Base-by-base conservation (phyloP, 2,888 invertebrate species). In the Hypomecis punctinalis region DNA sequence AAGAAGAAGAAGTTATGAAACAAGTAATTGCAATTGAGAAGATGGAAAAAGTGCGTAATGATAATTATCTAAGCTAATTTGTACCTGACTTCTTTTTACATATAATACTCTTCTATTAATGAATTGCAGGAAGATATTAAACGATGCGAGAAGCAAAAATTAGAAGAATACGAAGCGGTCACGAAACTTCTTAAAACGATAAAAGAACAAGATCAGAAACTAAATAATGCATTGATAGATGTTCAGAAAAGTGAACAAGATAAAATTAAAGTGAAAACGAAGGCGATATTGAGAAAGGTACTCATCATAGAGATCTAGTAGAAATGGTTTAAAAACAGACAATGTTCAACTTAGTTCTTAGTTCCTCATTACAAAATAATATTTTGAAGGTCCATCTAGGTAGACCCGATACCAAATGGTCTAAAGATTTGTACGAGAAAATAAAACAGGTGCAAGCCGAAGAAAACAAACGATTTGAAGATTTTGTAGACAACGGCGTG, bases 401-500 rank as follows among this genome's bases (percentile, higher is more conserved):
- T 7, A 77, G 66, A 42, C 67, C 71, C 37, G 61, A 79, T 39
- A 67, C 69, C 6, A 64, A 64, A 10, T 60, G 62, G 57, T 70
- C 69, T 36, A 74, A 72, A 53, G 69, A 68, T 48, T 61, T 75
- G 47, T 83, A 75, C 64, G 72, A 83, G 67, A 61, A 71, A 6
- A 61, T 85, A 10, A 76, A 80, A 65, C 67, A 75, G 48, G 57
- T 74, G 23, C 74, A 83, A 57, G 68, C 76, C 7, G 69, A 79
- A 42, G 71, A 82, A 68, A 72, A 73, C 6, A 76, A 72, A 63
- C 67, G 67, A 43, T 83, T 80, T 52, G 75, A 85, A 2, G 76
- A 77, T 10, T 85, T 86, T 59, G 51, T 86, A 13, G 74, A 81
- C 13, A 81, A 76, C 65, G 81, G 79, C 52, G 66, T 78, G 8